Percentiles rank a stretch among this genome's conserved stretches.
Conservation (phyloP, 2,113 vertebrate genomes). For the Chascanopsetta lugubris region DNA sequence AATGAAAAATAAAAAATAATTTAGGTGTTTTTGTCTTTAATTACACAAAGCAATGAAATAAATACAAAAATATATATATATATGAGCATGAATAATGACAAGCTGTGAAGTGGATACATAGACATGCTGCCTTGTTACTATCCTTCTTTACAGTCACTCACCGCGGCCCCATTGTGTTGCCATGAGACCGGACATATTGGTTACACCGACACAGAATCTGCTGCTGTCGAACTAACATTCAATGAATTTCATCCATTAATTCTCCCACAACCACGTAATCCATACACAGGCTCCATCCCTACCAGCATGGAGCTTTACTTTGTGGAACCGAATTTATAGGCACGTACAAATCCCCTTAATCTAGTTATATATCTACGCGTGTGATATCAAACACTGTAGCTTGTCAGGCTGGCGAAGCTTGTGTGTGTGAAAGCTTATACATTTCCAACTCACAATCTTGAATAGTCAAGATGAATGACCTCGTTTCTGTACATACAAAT, state of each 20-base stretch:
- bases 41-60: slow-evolving; percentile 87
- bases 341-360: slow-evolving; percentile 38
- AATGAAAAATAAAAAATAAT: slow-evolving; percentile 89
- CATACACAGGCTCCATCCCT: slow-evolving; percentile 27
- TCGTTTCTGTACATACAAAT: slow-evolving; percentile 29
- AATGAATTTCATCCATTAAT: slow-evolving; percentile 30
- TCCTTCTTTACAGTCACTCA: slow-evolving; percentile 41
- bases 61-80: slow-evolving; percentile 88
- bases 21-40: slow-evolving; percentile 86
- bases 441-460: slow-evolving; percentile 37
- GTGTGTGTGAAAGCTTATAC: slow-evolving; percentile 58
- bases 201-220: slow-evolving; percentile 53
- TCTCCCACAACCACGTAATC: slow-evolving; percentile 43
- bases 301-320: slow-evolving; percentile 34
- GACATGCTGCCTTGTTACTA: slow-evolving; percentile 62
- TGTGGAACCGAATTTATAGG: slow-evolving; percentile 40
- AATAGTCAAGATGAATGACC: slow-evolving; percentile 45
- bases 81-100: slow-evolving; percentile 72
- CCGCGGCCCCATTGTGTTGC: slow-evolving; percentile 4
- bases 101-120: slow-evolving; percentile 50
- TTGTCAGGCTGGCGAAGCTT: slow-evolving; percentile 74
- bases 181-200: slow-evolving; percentile 44
- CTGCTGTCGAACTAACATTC: slow-evolving; percentile 50
- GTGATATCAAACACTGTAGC: slow-evolving; percentile 63
- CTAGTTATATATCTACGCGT: slow-evolving; percentile 51